A percentile compares a stretch with the other conserved stretches of the same genome.
Evolutionary conservation across 2,113 vertebrate species (phyloP).

Genomic region (Ivindomyrus marchei): DNA sequence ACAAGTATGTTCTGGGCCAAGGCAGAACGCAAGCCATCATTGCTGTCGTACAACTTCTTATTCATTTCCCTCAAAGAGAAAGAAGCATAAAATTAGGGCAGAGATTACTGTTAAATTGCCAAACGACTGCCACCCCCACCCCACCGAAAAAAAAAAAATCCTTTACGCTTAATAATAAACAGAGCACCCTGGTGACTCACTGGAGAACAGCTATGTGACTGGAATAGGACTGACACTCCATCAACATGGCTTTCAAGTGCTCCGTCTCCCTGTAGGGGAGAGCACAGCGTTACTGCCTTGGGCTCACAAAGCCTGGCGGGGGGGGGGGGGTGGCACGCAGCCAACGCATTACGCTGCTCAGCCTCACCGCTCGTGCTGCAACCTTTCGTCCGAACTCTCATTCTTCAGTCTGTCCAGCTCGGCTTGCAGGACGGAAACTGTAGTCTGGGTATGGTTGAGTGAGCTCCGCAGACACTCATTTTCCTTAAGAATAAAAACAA

Average conservation of each 20-base stretch:
- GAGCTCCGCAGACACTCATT: constrained; percentile 47
- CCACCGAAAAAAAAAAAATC: not conserved
- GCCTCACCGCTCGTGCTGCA: constrained; percentile 52
- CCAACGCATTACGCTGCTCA: not conserved
- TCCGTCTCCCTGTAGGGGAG: constrained; percentile 47
- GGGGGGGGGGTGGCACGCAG: not conserved
- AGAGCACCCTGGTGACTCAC: constrained; percentile 33
- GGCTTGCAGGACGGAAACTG: constrained; percentile 45
- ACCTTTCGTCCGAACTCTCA: constrained; percentile 42
- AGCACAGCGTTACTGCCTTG: not conserved
- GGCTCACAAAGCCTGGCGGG: not conserved
- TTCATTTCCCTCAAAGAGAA: constrained; percentile 50
- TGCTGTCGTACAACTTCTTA: constrained; percentile 62
- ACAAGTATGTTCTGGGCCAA: constrained; percentile 31
- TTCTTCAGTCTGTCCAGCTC: constrained; percentile 64
- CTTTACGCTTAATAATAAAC: not conserved
- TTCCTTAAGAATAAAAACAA: constrained; percentile 45
- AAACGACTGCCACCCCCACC: not conserved
- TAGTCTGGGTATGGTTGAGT: constrained; percentile 43
- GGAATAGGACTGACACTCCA: constrained; percentile 49
- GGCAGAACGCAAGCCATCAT: constrained; percentile 51
- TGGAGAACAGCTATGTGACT: constrained; percentile 54
- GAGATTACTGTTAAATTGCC: too few species aligned
- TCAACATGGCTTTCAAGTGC: constrained; percentile 40
- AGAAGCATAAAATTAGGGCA: not conserved